Evolutionary conservation across 37 sponge, comb jelly and placozoan species (phyloP).

Genomic region (Theonella swinhoei): DNA sequence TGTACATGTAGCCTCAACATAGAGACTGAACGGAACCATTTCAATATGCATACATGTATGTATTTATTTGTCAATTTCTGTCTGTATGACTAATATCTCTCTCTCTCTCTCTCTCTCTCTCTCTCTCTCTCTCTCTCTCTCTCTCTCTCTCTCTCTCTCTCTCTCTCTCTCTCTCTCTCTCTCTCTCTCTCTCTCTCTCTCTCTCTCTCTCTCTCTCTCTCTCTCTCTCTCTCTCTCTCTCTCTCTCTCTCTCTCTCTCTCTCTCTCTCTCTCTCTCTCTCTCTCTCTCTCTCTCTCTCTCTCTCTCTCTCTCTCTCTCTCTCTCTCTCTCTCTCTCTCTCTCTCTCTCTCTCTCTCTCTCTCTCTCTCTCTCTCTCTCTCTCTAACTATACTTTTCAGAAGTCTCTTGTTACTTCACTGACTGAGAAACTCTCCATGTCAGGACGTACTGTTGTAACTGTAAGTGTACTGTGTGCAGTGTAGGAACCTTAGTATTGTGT

Average conservation of each 20-base stretch:
- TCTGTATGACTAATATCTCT: no score
- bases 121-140: conserved; percentile 40
- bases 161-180: conserved; percentile 25
- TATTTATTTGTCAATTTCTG: neutral
- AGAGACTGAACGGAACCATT: no score
- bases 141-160: conserved; percentile 30
- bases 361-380: no score
- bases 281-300: conserved; percentile 31
- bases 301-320: conserved; percentile 18
- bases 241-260: conserved; percentile 25
- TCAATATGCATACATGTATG: neutral
- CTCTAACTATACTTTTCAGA: no score
- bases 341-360: no score
- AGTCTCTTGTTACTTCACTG: no score
- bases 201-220: conserved; percentile 18
- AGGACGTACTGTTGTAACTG: no score
- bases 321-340: conserved; percentile 6
- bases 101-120: no score
- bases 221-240: conserved; percentile 12
- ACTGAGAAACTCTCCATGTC: no score
- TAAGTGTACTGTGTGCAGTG: no score
- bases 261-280: conserved; percentile 17
- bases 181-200: conserved; percentile 24
- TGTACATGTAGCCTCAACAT: no score
- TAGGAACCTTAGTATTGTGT: no score